Percentiles rank a stretch among this genome's conserved stretches.
phyloP scores from a whole-genome alignment of 2,113 vertebrate species.

The Theristicus caerulescens region DNA sequence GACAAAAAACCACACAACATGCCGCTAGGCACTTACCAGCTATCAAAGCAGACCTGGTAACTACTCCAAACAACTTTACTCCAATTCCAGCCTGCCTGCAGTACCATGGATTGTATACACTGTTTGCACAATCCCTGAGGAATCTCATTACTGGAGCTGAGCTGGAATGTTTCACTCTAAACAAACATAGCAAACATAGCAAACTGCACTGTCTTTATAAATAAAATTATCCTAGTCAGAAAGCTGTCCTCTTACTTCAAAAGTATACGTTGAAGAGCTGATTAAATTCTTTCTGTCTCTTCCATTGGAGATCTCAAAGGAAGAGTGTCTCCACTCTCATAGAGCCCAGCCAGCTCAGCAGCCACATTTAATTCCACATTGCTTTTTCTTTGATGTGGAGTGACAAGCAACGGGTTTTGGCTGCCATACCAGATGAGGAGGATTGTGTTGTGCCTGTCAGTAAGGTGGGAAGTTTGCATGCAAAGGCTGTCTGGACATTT shows the following conservation, averaged over 20 bases:
- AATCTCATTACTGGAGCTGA: conserved; percentile 44
- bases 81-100: neutral
- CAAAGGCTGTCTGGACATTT: neutral
- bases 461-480: neutral
- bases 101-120: neutral
- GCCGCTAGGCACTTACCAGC: neutral
- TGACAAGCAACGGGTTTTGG: conserved; percentile 26
- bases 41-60: neutral
- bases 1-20: neutral
- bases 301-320: conserved; percentile 37
- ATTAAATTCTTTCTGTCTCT: conserved; percentile 69
- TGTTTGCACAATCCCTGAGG: neutral
- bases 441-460: neutral
- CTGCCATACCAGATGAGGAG: neutral
- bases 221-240: conserved; percentile 5
- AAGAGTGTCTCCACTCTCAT: conserved; percentile 17
- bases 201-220: neutral
- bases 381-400: conserved; percentile 12
- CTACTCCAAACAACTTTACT: neutral
- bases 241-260: conserved; percentile 26
- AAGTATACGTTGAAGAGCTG: conserved; percentile 8
- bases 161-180: neutral
- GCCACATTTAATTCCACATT: conserved; percentile 43
- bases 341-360: conserved; percentile 34
- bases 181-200: neutral